These are phyloP conservation scores for Manduca sexta DNA, from an alignment of 1,140 invertebrate genomes.

Conservation along the genomic window DNA sequence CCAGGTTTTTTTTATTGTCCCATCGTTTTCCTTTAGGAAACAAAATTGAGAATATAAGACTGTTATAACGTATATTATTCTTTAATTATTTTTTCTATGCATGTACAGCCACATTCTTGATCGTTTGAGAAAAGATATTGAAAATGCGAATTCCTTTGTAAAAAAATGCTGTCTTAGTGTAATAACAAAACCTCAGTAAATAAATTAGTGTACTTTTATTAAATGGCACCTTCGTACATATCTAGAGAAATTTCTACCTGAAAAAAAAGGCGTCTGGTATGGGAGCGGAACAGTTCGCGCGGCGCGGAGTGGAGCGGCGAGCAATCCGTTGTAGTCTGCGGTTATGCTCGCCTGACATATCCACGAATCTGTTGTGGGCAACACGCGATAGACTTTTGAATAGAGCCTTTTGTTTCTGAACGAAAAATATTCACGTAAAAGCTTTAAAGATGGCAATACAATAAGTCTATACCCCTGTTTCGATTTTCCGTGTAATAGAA, in stretches of 20 bases:
- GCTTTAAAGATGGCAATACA: conserved; percentile 20
- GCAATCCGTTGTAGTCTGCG: conserved; percentile 43
- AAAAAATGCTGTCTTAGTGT: not conserved
- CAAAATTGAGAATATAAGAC: too few relatives aligned
- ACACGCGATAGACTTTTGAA: conserved; percentile 49
- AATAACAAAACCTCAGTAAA: too few relatives aligned
- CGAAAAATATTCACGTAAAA: conserved; percentile 17
- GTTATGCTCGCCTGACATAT: conserved; percentile 46
- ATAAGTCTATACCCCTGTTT: conserved; percentile 8
- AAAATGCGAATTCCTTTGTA: not conserved
- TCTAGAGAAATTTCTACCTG: conserved; percentile 12
- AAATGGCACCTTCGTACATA: conserved; percentile 4
- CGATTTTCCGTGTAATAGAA: not conserved
- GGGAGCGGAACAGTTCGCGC: conserved; percentile 2
- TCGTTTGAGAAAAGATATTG: not conserved
- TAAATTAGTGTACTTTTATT: too few relatives aligned
- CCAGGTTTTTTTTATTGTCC: conserved; percentile 55
- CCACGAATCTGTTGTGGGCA: conserved; percentile 44
- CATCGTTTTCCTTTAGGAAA: conserved; percentile 35
- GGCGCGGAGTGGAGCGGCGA: conserved; percentile 1
- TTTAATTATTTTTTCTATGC: too few relatives aligned
- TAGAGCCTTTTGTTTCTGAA: conserved; percentile 34
- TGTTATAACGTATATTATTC: too few relatives aligned
- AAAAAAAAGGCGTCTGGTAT: conserved; percentile 23
- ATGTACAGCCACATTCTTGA: not conserved